Percentiles rank a stretch among this genome's conserved stretches.
phyloP scores from a whole-genome alignment of 2,797 vertebrate species.

The Eulemur mongoz region DNA sequence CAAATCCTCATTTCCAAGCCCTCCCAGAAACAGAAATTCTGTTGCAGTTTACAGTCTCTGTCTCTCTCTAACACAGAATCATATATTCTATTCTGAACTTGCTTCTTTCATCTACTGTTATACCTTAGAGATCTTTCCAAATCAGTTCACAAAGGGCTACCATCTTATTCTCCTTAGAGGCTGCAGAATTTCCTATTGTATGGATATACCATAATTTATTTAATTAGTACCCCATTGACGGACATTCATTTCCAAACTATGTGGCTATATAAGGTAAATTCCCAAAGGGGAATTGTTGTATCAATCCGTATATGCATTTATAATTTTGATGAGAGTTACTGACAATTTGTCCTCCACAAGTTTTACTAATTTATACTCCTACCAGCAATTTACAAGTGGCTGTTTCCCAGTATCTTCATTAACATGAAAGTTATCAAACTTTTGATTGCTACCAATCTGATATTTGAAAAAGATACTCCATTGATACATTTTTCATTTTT shows the following conservation, averaged over 20 bases:
- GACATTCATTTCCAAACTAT: neutral
- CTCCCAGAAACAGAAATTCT: neutral
- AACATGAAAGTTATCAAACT: neutral
- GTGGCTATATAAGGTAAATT: neutral
- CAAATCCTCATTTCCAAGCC: neutral
- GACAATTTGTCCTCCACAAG: neutral
- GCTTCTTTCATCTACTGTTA: neutral
- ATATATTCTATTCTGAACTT: neutral
- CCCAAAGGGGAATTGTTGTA: neutral
- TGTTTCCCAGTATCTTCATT: neutral
- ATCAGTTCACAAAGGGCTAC: neutral
- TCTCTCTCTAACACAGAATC: neutral
- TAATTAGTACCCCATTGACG: neutral
- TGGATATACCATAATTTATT: neutral
- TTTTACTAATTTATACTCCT: neutral
- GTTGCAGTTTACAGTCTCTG: neutral
- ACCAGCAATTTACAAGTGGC: neutral
- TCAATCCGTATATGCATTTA: neutral
- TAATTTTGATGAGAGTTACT: neutral
- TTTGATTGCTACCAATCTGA: neutral
- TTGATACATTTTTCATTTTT: neutral
- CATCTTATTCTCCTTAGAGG: neutral
- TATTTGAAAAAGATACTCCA: neutral
- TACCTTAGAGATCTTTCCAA: neutral
- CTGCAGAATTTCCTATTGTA: neutral